Conservation (phyloP, 2,113 vertebrate genomes). For the Penelope pileata region DNA sequence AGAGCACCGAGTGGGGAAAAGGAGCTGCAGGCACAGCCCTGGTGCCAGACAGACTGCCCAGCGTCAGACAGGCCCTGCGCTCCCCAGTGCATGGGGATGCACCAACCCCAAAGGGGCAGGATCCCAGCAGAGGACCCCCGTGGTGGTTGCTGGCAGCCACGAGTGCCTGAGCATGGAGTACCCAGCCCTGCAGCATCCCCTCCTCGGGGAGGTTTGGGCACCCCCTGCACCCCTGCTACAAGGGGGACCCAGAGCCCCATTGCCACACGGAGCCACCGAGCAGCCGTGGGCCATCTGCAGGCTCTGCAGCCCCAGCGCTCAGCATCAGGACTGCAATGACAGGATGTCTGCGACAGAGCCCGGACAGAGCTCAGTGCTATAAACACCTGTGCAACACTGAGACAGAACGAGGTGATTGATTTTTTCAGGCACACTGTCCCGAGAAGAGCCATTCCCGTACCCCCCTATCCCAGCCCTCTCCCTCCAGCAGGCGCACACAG, state of each 20-base stretch:
- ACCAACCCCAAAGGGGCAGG: neutral
- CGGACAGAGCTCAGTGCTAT: neutral
- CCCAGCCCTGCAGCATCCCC: neutral
- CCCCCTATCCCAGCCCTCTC: neutral
- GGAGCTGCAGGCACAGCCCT: neutral
- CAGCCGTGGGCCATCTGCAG: neutral
- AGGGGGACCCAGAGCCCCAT: too few species aligned
- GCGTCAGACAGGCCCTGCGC: neutral
- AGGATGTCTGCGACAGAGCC: neutral
- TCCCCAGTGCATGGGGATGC: neutral
- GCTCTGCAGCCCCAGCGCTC: neutral
- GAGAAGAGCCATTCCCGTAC: neutral
- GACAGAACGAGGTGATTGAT: neutral
- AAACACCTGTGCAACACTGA: neutral
- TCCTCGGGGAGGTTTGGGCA: fast-evolving
- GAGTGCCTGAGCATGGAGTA: fast-evolving
- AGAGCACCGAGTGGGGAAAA: fast-evolving
- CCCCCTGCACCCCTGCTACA: too few species aligned
- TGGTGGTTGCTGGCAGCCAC: fast-evolving
- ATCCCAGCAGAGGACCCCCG: neutral
- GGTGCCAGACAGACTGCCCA: neutral
- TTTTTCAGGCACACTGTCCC: neutral
- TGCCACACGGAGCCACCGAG: neutral
- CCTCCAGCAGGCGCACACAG: neutral
- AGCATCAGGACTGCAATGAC: neutral